Base-by-base conservation (phyloP, 2,888 invertebrate genomes). In the Drosophila antonietae region DNA sequence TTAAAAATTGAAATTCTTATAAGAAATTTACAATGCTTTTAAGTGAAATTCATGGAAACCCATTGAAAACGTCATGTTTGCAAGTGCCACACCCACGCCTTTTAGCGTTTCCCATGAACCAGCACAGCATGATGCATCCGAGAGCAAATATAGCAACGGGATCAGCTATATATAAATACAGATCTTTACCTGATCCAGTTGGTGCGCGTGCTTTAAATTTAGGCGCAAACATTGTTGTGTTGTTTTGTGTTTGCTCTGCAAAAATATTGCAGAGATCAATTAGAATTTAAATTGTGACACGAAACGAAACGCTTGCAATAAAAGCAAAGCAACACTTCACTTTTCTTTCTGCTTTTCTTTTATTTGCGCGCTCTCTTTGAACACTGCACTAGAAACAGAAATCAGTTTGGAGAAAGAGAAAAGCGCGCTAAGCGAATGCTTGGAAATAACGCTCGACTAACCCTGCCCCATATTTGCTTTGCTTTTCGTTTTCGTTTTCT, bases 151-250 rank as follows among this genome's bases (percentile, higher is more conserved):
- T 56, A 57, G 41, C 47, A 68, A 68, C 58, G 15, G 44, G 37
- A 44, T 53, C 31, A 47, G 33, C 39, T 41, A 41, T 15, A 47
- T 44, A 49, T 43, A 18, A n/a, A 10, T 14, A 37, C 10, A 15
- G 44, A 4, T 71, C 20, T 84, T 90, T 92, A 92, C 92, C 92
- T 92, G 91, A 80, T 80, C 91, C 92, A 62, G 83, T 69, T 52
- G 95, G 94, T 88, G 96, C 95, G 91, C 95, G 96, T 89, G 97
- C 97, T 94, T 96, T 97, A 94, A 97, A 97, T 92, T 95, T 96
- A 84, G 97, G 97, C 84, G 95, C 94, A 92, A 96, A 95, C 95
- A 95, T 95, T 93, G 94, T 94, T 93, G 94, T 62, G 55, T 71
- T 77, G 31, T 51, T 18, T 59, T 79, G 88, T 78, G 80, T 78